Evolutionary conservation across 2,888 invertebrate species (phyloP).

Genomic region (Patella depressa): DNA sequence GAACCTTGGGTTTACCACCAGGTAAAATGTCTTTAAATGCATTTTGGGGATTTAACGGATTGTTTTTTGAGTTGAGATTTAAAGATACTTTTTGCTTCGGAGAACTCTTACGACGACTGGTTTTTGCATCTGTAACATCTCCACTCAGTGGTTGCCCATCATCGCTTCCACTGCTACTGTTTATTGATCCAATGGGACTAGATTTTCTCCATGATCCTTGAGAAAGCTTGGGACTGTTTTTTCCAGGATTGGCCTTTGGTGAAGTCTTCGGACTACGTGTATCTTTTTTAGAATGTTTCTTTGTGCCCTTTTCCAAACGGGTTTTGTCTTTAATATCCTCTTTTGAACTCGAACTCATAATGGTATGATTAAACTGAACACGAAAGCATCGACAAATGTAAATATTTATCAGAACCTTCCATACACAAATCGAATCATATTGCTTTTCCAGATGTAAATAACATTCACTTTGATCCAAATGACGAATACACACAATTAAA

Average conservation of each 20-base stretch:
- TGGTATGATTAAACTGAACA: no score
- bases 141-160: neutral
- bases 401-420: no score
- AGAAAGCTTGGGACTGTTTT: neutral
- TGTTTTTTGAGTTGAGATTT: slow-evolving; percentile 7
- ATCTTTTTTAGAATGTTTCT: neutral
- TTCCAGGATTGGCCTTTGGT: neutral
- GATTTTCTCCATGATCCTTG: neutral
- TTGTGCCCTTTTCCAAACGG: neutral
- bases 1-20: neutral
- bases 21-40: neutral
- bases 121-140: neutral
- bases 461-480: no score
- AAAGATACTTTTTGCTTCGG: neutral
- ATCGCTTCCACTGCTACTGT: neutral
- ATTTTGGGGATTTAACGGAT: neutral
- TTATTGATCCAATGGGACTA: neutral
- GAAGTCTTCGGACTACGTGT: neutral
- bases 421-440: no score
- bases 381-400: no score
- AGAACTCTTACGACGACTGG: neutral
- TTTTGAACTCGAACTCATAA: no score
- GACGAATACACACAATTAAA: no score
- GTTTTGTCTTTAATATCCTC: no score
- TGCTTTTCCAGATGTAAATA: no score